Conservation (phyloP, 2,888 invertebrate species). For the Brachyopa scutellaris region DNA sequence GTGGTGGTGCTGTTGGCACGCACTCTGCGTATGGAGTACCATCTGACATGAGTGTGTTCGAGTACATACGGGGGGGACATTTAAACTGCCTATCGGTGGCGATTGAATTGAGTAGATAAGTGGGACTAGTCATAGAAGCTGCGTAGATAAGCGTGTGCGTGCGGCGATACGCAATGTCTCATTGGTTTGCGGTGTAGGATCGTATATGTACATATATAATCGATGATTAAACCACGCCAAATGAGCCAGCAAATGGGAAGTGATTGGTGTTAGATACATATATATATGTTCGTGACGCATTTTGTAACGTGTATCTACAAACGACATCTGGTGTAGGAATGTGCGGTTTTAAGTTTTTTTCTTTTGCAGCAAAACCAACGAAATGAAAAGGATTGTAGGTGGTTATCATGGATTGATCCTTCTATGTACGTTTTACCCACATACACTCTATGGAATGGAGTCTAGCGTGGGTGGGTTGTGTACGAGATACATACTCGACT, state of each 20-base stretch:
- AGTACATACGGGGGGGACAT: neutral
- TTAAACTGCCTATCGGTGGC: conserved; percentile 30
- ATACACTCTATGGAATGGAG: no score
- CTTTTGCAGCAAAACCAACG: no score
- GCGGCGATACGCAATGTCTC: neutral
- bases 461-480: neutral
- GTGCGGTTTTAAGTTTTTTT: no score
- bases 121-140: neutral
- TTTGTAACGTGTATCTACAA: no score
- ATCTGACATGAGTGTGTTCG: neutral
- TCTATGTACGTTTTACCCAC: neutral
- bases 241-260: neutral
- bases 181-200: neutral
- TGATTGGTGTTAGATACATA: neutral
- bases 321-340: no score
- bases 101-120: conserved; percentile 18
- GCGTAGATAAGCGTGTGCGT: conserved; percentile 15
- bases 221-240: no score
- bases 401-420: neutral
- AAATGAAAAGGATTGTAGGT: conserved; percentile 4
- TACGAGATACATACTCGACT: neutral
- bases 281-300: no score
- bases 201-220: no score
- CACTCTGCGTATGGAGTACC: conserved; percentile 17
- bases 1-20: neutral